These are phyloP conservation scores for Enteromius radiatus DNA, from an alignment of 2,797 vertebrate genomes.

Conservation along the genomic window DNA sequence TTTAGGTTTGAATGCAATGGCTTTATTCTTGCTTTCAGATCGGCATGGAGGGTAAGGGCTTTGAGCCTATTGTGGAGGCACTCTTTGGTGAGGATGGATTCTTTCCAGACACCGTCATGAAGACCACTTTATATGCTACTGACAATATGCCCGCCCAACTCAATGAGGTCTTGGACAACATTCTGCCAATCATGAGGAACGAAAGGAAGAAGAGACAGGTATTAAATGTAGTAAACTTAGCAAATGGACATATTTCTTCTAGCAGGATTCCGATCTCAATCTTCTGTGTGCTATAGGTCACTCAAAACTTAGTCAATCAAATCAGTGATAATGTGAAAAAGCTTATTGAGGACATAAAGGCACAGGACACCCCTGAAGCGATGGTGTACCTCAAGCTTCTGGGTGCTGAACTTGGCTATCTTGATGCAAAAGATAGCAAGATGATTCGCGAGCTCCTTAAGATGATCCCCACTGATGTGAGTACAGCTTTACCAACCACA, in stretches of 20 bases:
- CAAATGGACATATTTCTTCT: background rate
- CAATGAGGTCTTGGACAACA: constrained; percentile 79
- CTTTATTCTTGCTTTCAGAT: constrained; percentile 75
- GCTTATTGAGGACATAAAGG: constrained; percentile 80
- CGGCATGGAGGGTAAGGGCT: constrained; percentile 88
- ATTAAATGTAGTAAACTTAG: constrained; percentile 28
- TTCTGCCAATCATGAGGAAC: constrained; percentile 79
- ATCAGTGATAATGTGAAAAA: constrained; percentile 83
- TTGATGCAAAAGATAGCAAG: constrained; percentile 83
- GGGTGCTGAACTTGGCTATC: constrained; percentile 90
- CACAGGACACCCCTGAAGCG: constrained; percentile 83
- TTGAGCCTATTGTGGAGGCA: constrained; percentile 90
- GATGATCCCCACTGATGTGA: constrained; percentile 73
- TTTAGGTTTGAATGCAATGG: background rate
- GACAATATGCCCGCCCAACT: constrained; percentile 82
- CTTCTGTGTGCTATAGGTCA: constrained; percentile 58
- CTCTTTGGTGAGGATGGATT: constrained; percentile 92
- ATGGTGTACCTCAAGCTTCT: constrained; percentile 89
- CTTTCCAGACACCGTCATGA: constrained; percentile 88
- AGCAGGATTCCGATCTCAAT: background rate
- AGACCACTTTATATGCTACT: constrained; percentile 86
- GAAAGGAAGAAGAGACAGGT: constrained; percentile 76
- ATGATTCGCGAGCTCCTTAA: constrained; percentile 72
- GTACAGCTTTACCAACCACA: constrained; percentile 1
- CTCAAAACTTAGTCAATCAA: constrained; percentile 80